Conservation (phyloP, 2,888 invertebrate species). For the Tipula helvola region DNA sequence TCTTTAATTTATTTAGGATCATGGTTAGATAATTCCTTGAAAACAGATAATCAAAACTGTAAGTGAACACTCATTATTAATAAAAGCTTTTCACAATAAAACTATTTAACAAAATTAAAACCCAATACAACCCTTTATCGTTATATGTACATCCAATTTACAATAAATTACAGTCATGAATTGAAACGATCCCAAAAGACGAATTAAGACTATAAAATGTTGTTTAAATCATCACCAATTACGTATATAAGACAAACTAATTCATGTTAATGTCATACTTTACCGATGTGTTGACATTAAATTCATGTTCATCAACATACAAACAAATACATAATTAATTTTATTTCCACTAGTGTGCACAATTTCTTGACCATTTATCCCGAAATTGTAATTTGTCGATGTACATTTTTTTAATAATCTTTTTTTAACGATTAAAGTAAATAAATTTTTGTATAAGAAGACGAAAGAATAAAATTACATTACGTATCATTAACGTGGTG, state of each 20-base stretch:
- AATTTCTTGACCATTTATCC: background rate
- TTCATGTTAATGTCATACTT: background rate
- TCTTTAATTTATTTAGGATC: background rate
- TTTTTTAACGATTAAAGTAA: background rate
- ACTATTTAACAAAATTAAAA: too few relatives aligned
- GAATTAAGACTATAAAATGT: background rate
- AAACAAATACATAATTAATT: background rate
- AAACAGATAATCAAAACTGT: too few relatives aligned
- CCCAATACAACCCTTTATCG: background rate
- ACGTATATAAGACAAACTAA: background rate
- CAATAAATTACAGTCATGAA: background rate
- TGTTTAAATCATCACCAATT: background rate
- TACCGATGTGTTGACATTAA: background rate
- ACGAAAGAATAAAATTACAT: background rate
- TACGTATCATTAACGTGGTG: background rate
- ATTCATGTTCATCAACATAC: background rate
- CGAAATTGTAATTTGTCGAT: background rate
- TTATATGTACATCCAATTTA: background rate
- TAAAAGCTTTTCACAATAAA: too few relatives aligned
- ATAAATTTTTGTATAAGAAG: background rate
- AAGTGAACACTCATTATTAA: too few relatives aligned
- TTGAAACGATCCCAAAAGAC: background rate
- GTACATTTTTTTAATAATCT: background rate
- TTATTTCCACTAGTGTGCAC: background rate
- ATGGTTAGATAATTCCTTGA: background rate